phyloP scores from a whole-genome alignment of 1,140 invertebrate genomes.

The Delia radicum region DNA sequence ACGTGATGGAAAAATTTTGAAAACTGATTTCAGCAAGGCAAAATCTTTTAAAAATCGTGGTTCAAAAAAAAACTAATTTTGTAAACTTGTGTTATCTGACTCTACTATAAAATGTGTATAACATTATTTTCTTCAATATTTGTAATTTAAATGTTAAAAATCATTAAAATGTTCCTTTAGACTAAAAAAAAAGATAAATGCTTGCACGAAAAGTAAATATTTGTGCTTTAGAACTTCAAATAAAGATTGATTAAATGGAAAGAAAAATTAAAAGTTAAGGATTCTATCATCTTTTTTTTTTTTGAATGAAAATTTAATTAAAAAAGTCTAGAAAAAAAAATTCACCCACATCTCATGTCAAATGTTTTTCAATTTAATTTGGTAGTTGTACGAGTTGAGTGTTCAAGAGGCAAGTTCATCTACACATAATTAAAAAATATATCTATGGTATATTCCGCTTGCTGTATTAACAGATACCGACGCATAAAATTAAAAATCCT shows the following conservation, averaged over 20 bases:
- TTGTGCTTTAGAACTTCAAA: conserved; percentile 14
- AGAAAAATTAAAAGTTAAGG: background rate
- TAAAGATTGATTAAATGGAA: conserved; percentile 18
- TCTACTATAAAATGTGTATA: too few relatives aligned
- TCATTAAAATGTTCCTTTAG: background rate
- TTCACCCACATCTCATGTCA: conserved; percentile 8
- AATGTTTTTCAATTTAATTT: conserved; percentile 10
- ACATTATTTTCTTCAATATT: too few relatives aligned
- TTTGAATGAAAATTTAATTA: conserved; percentile 14
- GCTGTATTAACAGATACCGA: background rate
- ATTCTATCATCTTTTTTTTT: background rate
- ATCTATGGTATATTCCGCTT: background rate
- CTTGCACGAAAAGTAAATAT: conserved; percentile 2
- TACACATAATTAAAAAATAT: conserved; percentile 53
- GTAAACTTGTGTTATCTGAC: too few relatives aligned
- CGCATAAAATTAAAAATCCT: conserved; percentile 53
- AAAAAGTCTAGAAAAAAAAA: conserved; percentile 2
- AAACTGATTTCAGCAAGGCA: too few relatives aligned
- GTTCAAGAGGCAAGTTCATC: background rate
- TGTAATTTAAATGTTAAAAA: too few relatives aligned
- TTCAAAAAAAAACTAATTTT: too few relatives aligned
- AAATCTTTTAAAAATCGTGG: too few relatives aligned
- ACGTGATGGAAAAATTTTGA: too few relatives aligned
- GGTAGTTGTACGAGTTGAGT: background rate
- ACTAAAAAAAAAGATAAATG: conserved; percentile 1